phyloP scores from a whole-genome alignment of 1,140 invertebrate genomes.

The Drosophila equinoxialis region DNA sequence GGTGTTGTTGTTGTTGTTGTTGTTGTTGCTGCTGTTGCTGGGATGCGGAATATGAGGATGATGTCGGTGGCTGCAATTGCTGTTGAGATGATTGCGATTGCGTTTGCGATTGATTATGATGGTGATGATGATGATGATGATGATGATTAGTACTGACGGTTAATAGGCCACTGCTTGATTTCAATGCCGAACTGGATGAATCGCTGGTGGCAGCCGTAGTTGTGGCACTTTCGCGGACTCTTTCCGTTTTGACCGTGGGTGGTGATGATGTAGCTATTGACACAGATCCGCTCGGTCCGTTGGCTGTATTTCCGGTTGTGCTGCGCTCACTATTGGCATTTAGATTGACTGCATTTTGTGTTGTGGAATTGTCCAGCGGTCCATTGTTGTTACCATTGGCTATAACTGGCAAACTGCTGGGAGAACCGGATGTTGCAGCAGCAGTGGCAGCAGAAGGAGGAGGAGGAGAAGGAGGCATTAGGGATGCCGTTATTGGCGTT shows the following conservation, averaged over 20 bases:
- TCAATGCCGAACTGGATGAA: conserved; percentile 28
- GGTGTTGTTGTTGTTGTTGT: conserved; percentile 42
- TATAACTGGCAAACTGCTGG: not conserved
- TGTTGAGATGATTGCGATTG: conserved; percentile 22
- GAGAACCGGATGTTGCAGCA: not conserved
- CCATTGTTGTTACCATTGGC: conserved; percentile 29
- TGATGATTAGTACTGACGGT: conserved; percentile 71
- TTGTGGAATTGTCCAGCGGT: conserved; percentile 18
- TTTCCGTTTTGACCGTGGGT: conserved; percentile 20
- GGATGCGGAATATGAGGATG: conserved; percentile 22
- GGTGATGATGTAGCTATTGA: conserved; percentile 14
- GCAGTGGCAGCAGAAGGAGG: not conserved
- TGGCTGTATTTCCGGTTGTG: conserved; percentile 16
- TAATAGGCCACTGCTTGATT: conserved; percentile 50
- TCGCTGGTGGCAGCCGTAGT: conserved; percentile 27
- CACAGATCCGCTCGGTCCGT: conserved; percentile 1
- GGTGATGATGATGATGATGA: conserved; percentile 64
- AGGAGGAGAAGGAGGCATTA: not conserved
- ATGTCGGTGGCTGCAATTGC: conserved; percentile 32
- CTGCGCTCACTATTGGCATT: conserved; percentile 12
- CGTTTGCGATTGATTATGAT: conserved; percentile 3
- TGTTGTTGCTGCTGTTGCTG: conserved; percentile 51
- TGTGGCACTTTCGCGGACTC: conserved; percentile 22
- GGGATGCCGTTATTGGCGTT: conserved; percentile 16
- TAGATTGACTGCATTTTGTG: not conserved